Base-by-base conservation (phyloP, 2,113 vertebrate genomes). In the Cnemophilus loriae region DNA sequence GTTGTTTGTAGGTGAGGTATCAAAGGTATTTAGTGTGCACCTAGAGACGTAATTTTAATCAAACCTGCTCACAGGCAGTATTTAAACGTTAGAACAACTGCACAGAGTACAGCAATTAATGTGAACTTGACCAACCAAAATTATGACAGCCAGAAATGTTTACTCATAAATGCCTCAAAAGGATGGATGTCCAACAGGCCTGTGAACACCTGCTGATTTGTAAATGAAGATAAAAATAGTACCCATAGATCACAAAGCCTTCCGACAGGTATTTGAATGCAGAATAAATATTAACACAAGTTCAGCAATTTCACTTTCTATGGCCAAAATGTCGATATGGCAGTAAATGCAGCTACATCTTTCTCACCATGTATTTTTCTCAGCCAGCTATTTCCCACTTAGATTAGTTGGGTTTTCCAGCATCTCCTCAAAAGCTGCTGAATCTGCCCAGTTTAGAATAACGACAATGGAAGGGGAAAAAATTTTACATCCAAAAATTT, bases 1-100 rank as follows among this genome's bases (percentile, higher is more conserved):
- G 95, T 95, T 94, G 90, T 97, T 97, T 97, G 94, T 96, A 98
- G 97, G 97, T 96, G 92, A 94, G 88, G 94, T 96, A 98, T 97
- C 97, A 97, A 96, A 97, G 94, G 92, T 95, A 97, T 94, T 95
- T 90, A 94, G 83, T 9, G 41, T 39, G 89, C 87, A 97, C 89
- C 96, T 90, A 89, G 93, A 96, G 93, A 96, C 53, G 27, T 30
- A 63, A 68, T 96, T 95, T 97, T 96, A 97, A 96, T 95, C 94
- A 97, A 95, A 80, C 82, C 82, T 74, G 64, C 86, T 95, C 56
- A 12, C 74, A 59, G 75, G 87, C 85, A 79, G 69, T 65, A 92
- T 84, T 95, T 90, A 95, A 93, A 81, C 49, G 73, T 89, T 84
- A 75, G 44, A 91, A 95, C 35, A 70, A 95, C 71, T 27, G 69